These are phyloP conservation scores for Podabrus alpinus DNA, from an alignment of 2,888 invertebrate species.

Conservation along the genomic window DNA sequence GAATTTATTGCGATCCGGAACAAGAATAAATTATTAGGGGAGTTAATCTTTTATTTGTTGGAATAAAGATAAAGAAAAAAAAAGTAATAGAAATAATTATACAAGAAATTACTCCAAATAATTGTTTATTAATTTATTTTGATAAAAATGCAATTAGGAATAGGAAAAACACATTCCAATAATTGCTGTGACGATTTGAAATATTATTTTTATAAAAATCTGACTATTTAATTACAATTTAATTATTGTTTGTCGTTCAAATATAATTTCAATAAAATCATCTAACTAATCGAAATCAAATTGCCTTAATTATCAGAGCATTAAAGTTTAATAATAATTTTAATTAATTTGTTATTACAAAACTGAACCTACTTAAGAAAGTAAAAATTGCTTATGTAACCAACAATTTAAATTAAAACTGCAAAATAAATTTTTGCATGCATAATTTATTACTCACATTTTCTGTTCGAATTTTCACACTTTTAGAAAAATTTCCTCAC, in stretches of 20 bases:
- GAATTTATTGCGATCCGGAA: background rate
- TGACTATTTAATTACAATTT: no score
- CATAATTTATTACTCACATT: background rate
- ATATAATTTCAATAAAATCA: no score
- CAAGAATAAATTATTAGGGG: background rate
- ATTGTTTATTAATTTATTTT: background rate
- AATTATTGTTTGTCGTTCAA: background rate
- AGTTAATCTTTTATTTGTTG: no score
- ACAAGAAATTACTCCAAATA: no score
- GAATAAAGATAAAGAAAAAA: no score
- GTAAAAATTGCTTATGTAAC: background rate
- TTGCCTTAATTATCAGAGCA: no score
- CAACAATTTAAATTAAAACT: background rate
- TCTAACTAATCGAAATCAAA: no score
- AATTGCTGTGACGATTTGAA: no score
- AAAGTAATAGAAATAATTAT: no score
- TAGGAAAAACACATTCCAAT: no score
- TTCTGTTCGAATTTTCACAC: background rate
- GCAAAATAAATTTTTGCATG: background rate
- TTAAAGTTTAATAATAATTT: background rate
- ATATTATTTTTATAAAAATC: background rate
- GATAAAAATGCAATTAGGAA: no score
- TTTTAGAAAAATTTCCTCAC: background rate
- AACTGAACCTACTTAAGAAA: background rate
- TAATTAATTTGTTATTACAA: background rate